phyloP scores from a whole-genome alignment of 2,113 vertebrate species.

The Ascaphus truei region DNA sequence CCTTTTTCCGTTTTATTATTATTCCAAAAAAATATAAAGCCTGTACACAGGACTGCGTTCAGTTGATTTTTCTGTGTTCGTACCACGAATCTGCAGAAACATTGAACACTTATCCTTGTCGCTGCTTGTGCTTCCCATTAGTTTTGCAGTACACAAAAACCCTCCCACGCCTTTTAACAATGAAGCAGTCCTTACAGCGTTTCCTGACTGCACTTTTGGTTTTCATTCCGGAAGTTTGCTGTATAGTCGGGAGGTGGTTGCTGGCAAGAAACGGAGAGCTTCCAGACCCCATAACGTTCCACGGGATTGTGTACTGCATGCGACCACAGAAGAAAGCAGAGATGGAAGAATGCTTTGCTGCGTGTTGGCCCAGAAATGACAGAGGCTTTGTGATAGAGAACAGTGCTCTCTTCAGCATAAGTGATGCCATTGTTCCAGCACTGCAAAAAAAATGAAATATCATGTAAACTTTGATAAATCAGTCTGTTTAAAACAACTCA shows the following conservation, averaged over 20 bases:
- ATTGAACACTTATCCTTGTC: slow-evolving; percentile 68
- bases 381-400: slow-evolving; percentile 46
- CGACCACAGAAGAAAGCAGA: slow-evolving; percentile 36
- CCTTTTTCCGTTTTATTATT: no score
- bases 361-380: slow-evolving; percentile 31
- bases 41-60: no score
- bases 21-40: background rate
- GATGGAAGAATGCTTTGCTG: slow-evolving; percentile 20
- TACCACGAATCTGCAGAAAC: no score
- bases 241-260: slow-evolving; percentile 32
- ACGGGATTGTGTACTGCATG: slow-evolving; percentile 36
- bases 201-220: slow-evolving; percentile 65
- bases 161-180: slow-evolving; percentile 72
- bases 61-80: no score
- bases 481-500: no score
- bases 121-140: slow-evolving; percentile 82
- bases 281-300: slow-evolving; percentile 39
- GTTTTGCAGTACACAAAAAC: slow-evolving; percentile 76
- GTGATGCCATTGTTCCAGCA: slow-evolving; percentile 53
- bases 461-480: no score
- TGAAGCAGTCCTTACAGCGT: slow-evolving; percentile 87
- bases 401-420: slow-evolving; percentile 49
- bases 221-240: slow-evolving; percentile 71
- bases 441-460: background rate
- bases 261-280: slow-evolving; percentile 37